phyloP scores from a whole-genome alignment of 2,797 vertebrate species.

The Cheirogaleus major region DNA sequence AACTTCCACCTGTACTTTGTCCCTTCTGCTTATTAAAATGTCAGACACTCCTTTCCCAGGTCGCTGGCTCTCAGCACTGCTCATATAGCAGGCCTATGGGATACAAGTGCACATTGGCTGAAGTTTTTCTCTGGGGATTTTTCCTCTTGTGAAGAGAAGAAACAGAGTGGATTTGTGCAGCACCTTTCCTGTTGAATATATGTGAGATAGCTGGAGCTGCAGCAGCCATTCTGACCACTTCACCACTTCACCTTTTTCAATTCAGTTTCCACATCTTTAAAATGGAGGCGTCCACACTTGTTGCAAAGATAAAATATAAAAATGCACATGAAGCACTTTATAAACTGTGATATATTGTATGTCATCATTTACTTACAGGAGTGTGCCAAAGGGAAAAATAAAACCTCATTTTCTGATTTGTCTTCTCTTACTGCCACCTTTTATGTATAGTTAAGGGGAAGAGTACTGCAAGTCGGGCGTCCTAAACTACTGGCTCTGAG shows the following conservation, averaged over 20 bases:
- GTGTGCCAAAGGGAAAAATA: not conserved
- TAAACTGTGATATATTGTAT: not conserved
- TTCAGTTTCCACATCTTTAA: not conserved
- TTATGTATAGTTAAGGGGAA: not conserved
- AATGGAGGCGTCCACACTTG: not conserved
- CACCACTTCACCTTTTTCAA: not conserved
- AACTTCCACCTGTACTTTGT: not conserved
- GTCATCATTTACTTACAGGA: not conserved
- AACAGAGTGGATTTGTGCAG: not conserved
- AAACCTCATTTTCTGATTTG: not conserved
- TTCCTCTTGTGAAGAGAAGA: not conserved
- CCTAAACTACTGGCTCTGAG: not conserved
- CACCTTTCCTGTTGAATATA: not conserved
- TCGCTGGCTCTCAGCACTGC: not conserved
- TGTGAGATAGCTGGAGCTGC: not conserved
- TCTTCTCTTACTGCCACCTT: not conserved
- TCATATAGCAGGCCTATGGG: not conserved
- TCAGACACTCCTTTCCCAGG: not conserved
- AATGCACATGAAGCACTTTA: not conserved
- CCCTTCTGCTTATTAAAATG: too few relatives aligned
- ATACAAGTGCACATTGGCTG: not conserved
- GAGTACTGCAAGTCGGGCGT: not conserved
- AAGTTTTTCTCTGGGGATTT: not conserved
- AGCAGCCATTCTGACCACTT: not conserved
- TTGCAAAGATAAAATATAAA: constrained; percentile 26